Percentiles rank a stretch among this genome's conserved stretches.
These are phyloP conservation scores for Percina caprodes DNA, from an alignment of 2,113 vertebrate genomes.

Conservation along the genomic window DNA sequence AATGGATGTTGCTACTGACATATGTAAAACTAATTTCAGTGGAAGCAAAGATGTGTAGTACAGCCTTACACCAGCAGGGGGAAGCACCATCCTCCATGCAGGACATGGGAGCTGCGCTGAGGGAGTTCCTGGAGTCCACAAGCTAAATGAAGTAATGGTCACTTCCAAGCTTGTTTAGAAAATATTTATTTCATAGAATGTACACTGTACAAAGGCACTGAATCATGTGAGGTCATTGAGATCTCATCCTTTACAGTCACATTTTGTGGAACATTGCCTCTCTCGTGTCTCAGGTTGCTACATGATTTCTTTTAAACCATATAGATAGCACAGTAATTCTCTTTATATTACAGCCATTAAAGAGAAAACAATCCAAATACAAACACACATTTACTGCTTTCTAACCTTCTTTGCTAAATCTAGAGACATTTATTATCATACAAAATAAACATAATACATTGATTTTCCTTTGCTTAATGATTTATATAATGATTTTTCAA, in stretches of 20 bases:
- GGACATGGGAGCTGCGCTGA: background rate
- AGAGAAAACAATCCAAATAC: constrained; percentile 37
- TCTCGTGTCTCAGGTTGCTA: constrained; percentile 38
- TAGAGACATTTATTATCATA: constrained; percentile 41
- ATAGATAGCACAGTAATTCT: constrained; percentile 46
- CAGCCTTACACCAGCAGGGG: background rate
- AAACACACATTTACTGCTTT: constrained; percentile 18
- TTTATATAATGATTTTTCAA: constrained; percentile 49
- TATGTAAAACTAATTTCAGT: background rate
- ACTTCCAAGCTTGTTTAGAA: constrained; percentile 71
- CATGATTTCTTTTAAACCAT: constrained; percentile 53
- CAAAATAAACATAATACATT: constrained; percentile 34
- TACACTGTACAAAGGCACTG: constrained; percentile 79
- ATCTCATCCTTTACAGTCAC: constrained; percentile 56
- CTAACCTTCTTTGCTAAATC: constrained; percentile 26
- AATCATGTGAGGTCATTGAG: constrained; percentile 58
- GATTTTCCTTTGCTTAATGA: constrained; percentile 48
- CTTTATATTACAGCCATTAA: constrained; percentile 37
- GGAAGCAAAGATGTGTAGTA: background rate
- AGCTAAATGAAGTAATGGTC: background rate
- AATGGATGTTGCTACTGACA: background rate
- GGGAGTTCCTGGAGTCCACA: background rate
- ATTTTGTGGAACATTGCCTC: constrained; percentile 49
- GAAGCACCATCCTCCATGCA: background rate
- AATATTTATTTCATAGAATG: constrained; percentile 80